Base-by-base conservation (phyloP, 1,140 invertebrate genomes). In the Formica selysi region DNA sequence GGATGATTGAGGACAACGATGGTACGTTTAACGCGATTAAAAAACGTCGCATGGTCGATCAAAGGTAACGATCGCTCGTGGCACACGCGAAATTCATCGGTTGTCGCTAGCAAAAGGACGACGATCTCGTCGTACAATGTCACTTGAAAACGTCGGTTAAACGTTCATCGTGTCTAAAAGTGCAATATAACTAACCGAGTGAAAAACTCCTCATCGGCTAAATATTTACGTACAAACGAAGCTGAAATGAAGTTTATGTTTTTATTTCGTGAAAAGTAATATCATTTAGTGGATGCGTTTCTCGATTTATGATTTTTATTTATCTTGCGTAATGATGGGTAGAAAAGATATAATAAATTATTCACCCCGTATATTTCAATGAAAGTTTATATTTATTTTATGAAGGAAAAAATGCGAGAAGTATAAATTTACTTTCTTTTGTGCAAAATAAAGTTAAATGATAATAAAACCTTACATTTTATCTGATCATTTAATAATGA, bases 21-120 rank as follows among this genome's bases (percentile, higher is more conserved):
- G 78, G 85, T 83, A 83, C 76, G 85, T 80, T 86, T 86, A 86
- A 86, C 68, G 62, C 76, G 87, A 88, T 88, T 88, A 86, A 86
- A 88, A 88, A 88, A 86, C 76, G 84, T 88, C 84, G 67, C 54
- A 41, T 76, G 51, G 51, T 38, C 62, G 68, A 86, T 80, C 70
- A 86, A 88, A 88, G 68, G 68, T 57, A 36, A 38, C 81, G 73
- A 85, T 76, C 61, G 59, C 54, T 80, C 76, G 62, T 78, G 76
- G 62, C 76, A 79, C 41, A 32, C 1, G 62, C 84, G 76, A 85
- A 68, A 79, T 85, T 38, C 38, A 74, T 48, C 67, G 79, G 13
- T 26, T 54, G 54, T 36, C 51, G 64, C 29, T 59, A 51, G 73
- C 65, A 57, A 85, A 44, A 68, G 62, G 62, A 68, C 62, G 62